A percentile compares a stretch with the other conserved stretches of the same genome.
These are phyloP conservation scores for Latrodectus hesperus DNA, from an alignment of 2,888 invertebrate genomes.

Conservation along the genomic window DNA sequence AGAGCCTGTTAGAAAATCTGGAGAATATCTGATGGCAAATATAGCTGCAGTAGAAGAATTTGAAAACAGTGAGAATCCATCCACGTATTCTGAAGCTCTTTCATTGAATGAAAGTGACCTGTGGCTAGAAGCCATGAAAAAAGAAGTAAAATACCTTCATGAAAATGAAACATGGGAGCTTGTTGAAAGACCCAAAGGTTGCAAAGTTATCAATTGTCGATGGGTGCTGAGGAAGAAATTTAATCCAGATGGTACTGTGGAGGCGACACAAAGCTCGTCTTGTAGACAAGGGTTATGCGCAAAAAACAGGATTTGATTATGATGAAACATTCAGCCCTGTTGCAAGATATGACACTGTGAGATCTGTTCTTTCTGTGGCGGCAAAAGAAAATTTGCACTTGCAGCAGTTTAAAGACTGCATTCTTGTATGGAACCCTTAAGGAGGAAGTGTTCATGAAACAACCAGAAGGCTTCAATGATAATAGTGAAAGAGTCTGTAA, in stretches of 20 bases:
- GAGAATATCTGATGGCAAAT: too few species aligned
- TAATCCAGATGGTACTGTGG: neutral
- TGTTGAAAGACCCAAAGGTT: too few species aligned
- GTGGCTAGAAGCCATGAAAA: too few species aligned
- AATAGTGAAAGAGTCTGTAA: constrained; percentile 53
- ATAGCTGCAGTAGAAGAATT: too few species aligned
- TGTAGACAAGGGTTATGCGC: constrained; percentile 66
- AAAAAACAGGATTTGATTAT: constrained; percentile 69
- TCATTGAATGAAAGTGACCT: too few species aligned
- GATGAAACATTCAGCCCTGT: constrained; percentile 70
- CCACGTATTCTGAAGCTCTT: too few species aligned
- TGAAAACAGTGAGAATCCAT: too few species aligned
- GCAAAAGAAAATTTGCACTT: constrained; percentile 36
- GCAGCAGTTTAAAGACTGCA: constrained; percentile 68
- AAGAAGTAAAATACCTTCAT: too few species aligned
- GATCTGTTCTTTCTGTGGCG: constrained; percentile 60
- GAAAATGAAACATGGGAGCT: too few species aligned
- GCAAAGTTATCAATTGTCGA: too few species aligned
- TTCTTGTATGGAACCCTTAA: constrained; percentile 68
- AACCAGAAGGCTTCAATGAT: constrained; percentile 69
- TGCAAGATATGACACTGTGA: constrained; percentile 49
- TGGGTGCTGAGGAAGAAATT: too few species aligned
- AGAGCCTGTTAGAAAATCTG: too few species aligned
- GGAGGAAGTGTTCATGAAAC: constrained; percentile 69
- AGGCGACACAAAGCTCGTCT: constrained; percentile 71